Percentiles rank a stretch among this genome's conserved stretches.
phyloP scores from a whole-genome alignment of 53 echinoderm and acorn worm genomes.

The Pentamera pediparva region DNA sequence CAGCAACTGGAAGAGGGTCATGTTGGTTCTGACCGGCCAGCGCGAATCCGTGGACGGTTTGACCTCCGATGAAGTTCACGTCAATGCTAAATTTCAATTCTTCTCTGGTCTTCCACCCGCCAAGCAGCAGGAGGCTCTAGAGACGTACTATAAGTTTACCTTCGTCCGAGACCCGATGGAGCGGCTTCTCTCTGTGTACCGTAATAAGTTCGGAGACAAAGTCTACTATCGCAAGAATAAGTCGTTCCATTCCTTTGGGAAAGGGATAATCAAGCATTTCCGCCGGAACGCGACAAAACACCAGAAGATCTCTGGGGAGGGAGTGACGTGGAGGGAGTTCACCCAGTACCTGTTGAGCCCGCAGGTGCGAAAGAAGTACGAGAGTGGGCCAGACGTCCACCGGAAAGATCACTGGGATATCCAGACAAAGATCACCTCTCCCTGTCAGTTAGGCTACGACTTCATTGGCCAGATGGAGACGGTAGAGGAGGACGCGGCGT shows the following conservation, averaged over 20 bases:
- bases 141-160: slow-evolving; percentile 56
- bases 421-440: slow-evolving; percentile 59
- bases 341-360: slow-evolving; percentile 61
- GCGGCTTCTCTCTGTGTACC: slow-evolving; percentile 56
- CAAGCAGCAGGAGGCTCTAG: slow-evolving; percentile 37
- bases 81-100: slow-evolving; percentile 38
- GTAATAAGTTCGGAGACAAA: slow-evolving; percentile 54
- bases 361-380: slow-evolving; percentile 47
- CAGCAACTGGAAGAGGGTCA: slow-evolving; percentile 87
- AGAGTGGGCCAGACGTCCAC: slow-evolving; percentile 47
- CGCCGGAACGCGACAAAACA: slow-evolving; percentile 34
- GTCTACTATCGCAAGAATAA: slow-evolving; percentile 47
- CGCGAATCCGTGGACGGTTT: slow-evolving; percentile 49
- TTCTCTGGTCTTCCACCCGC: slow-evolving; percentile 23
- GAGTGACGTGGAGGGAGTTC: slow-evolving; percentile 75
- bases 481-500: slow-evolving; percentile 58
- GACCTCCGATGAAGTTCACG: slow-evolving; percentile 62
- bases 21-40: slow-evolving; percentile 75
- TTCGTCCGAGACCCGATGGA: slow-evolving; percentile 65
- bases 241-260: slow-evolving; percentile 57
- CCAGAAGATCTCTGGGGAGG: slow-evolving; percentile 54
- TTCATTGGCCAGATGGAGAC: slow-evolving; percentile 79
- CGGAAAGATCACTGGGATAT: slow-evolving; percentile 80
- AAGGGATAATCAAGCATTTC: slow-evolving; percentile 55
- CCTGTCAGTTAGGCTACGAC: slow-evolving; percentile 69